A percentile compares a stretch with the other conserved stretches of the same genome.
phyloP scores from a whole-genome alignment of 2,888 invertebrate genomes.

The Torymus tubicola region DNA sequence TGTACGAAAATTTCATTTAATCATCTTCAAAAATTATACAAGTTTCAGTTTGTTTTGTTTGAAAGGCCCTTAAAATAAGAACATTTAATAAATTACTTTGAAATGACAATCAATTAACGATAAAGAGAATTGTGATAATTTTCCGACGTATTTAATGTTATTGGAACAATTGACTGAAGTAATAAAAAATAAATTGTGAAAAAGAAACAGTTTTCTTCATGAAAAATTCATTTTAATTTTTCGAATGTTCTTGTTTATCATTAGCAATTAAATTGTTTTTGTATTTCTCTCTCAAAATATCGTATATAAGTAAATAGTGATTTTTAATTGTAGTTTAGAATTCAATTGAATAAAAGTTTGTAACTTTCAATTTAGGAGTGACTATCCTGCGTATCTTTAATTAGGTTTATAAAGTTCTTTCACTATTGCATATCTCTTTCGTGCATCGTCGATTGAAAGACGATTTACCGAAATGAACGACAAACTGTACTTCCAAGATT shows the following conservation, averaged over 20 bases:
- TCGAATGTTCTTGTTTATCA: neutral
- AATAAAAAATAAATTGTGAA: neutral
- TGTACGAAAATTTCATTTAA: no score
- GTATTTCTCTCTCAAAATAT: no score
- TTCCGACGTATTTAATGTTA: constrained; percentile 9
- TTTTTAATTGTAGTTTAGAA: no score
- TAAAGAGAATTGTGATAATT: neutral
- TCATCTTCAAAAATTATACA: no score
- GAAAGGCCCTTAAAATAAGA: no score
- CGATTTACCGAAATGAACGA: neutral
- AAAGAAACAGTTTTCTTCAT: neutral
- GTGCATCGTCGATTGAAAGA: neutral
- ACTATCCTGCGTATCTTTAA: neutral
- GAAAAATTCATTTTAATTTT: no score
- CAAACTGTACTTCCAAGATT: constrained; percentile 17
- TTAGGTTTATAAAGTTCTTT: constrained; percentile 4
- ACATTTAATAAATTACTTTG: neutral
- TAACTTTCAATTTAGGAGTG: no score
- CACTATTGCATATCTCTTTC: neutral
- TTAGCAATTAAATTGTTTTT: neutral
- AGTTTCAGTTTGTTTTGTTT: no score
- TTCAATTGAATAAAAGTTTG: no score
- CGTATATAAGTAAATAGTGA: no score
- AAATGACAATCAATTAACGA: neutral
- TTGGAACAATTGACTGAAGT: constrained; percentile 11